Percentiles rank a stretch among this genome's conserved stretches.
Evolutionary conservation across 2,888 invertebrate species (phyloP).

Genomic region (Callimorpha dominula): DNA sequence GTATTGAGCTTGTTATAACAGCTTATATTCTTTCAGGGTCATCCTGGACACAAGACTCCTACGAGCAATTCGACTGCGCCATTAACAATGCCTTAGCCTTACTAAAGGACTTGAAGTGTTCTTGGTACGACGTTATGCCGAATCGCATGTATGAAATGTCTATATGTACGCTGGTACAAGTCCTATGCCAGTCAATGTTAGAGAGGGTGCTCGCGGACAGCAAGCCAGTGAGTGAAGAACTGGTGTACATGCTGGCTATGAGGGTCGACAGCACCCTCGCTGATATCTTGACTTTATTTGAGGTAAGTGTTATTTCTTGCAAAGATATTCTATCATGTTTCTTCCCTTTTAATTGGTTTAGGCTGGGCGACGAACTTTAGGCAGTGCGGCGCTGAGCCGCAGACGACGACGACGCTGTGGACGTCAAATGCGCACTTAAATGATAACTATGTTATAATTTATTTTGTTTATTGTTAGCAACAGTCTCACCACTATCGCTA

Average conservation of each 20-base stretch:
- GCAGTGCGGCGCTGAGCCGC: too few relatives aligned
- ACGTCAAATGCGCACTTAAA: too few relatives aligned
- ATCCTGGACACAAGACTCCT: constrained; percentile 70
- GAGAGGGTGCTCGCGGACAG: constrained; percentile 67
- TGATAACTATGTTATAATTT: too few relatives aligned
- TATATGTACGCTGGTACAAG: constrained; percentile 67
- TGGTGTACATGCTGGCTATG: constrained; percentile 71
- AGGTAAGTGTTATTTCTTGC: constrained; percentile 57
- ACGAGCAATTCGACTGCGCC: constrained; percentile 72
- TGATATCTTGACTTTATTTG: constrained; percentile 68
- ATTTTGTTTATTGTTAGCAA: too few relatives aligned
- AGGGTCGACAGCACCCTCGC: constrained; percentile 64
- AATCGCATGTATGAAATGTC: constrained; percentile 74
- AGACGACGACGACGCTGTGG: too few relatives aligned
- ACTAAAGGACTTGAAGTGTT: constrained; percentile 66
- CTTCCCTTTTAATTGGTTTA: too few relatives aligned
- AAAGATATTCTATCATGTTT: too few relatives aligned
- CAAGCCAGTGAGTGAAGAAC: constrained; percentile 69
- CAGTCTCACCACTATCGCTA: too few relatives aligned
- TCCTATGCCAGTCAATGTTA: constrained; percentile 69
- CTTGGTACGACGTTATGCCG: constrained; percentile 73
- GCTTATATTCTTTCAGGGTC: constrained; percentile 29
- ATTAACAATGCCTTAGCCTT: constrained; percentile 68
- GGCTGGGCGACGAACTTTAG: too few relatives aligned
- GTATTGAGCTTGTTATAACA: too few relatives aligned